These are phyloP conservation scores for Berghia stephanieae DNA, from an alignment of 1,140 invertebrate species.

Conservation along the genomic window DNA sequence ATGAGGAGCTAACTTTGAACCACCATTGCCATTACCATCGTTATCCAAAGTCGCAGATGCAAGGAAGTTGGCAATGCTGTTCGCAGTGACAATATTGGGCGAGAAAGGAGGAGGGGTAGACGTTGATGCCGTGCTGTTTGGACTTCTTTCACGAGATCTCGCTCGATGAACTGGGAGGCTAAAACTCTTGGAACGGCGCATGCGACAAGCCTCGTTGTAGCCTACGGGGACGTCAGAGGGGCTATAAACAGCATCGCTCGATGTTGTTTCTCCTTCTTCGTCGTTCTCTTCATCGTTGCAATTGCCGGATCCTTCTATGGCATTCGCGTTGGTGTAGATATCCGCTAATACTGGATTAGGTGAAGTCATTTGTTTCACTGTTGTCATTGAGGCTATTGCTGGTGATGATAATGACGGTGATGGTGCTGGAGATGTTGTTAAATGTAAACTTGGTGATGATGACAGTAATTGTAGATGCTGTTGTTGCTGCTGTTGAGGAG, in stretches of 20 bases:
- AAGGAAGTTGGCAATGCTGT: neutral
- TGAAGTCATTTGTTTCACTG: no score
- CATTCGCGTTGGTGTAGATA: conserved; percentile 32
- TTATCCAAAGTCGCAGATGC: conserved; percentile 12
- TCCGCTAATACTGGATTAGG: no score
- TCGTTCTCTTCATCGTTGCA: conserved; percentile 23
- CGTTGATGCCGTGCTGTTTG: conserved; percentile 24
- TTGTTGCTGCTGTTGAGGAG: neutral
- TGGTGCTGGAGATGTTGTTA: neutral
- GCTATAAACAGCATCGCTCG: conserved; percentile 38
- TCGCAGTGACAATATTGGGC: neutral
- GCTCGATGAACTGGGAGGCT: conserved; percentile 32
- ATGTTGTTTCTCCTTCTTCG: conserved; percentile 22
- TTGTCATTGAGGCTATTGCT: no score
- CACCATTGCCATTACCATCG: conserved; percentile 37
- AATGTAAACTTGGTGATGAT: no score
- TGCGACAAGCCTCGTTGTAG: conserved; percentile 35
- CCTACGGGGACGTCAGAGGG: conserved; percentile 35
- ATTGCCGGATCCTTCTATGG: no score
- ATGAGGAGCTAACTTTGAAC: conserved; percentile 46
- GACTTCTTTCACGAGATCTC: conserved; percentile 24
- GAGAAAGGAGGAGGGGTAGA: conserved; percentile 20
- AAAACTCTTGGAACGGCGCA: conserved; percentile 38
- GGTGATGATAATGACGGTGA: neutral
- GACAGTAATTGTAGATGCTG: neutral